Conservation (phyloP, 2,888 invertebrate species). For the Drosophila macrospina region DNA sequence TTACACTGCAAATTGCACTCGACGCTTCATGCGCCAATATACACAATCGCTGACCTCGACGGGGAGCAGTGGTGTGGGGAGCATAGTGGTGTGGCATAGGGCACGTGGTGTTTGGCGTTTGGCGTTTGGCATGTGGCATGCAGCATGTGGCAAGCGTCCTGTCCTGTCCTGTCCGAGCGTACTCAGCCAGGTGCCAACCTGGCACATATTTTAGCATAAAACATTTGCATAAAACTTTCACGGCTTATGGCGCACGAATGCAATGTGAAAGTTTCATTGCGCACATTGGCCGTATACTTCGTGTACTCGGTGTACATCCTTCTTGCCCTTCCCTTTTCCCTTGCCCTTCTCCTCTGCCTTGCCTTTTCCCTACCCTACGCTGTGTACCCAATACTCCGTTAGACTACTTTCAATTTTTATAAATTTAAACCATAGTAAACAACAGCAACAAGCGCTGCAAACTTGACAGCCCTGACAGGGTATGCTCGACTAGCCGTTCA, state of each 20-base stretch:
- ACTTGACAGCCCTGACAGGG: background rate
- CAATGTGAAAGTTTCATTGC: conserved; percentile 66
- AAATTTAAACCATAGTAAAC: conserved; percentile 57
- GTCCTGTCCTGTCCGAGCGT: conserved; percentile 12
- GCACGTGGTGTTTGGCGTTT: background rate
- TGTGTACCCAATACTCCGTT: background rate
- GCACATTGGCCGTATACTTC: conserved; percentile 43
- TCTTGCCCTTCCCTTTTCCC: background rate
- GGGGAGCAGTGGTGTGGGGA: too few species aligned
- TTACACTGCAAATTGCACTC: conserved; percentile 61
- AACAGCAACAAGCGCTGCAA: conserved; percentile 45
- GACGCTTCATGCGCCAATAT: conserved; percentile 55
- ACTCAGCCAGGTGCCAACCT: conserved; percentile 46
- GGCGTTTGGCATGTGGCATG: conserved; percentile 2
- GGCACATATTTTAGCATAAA: conserved; percentile 65
- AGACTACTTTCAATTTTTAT: conserved; percentile 60
- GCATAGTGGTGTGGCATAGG: too few species aligned
- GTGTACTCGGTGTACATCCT: conserved; percentile 28
- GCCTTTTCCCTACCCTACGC: too few species aligned
- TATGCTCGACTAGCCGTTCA: conserved; percentile 15
- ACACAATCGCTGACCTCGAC: conserved; percentile 47
- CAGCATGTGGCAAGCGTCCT: conserved; percentile 5
- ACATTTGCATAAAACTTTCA: conserved; percentile 74
- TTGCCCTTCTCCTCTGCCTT: too few species aligned
- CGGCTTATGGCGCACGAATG: conserved; percentile 67